Percentiles rank a stretch among this genome's conserved stretches.
Conservation (phyloP, 2,888 invertebrate genomes). For the Acanthococcus lagerstroemiae region DNA sequence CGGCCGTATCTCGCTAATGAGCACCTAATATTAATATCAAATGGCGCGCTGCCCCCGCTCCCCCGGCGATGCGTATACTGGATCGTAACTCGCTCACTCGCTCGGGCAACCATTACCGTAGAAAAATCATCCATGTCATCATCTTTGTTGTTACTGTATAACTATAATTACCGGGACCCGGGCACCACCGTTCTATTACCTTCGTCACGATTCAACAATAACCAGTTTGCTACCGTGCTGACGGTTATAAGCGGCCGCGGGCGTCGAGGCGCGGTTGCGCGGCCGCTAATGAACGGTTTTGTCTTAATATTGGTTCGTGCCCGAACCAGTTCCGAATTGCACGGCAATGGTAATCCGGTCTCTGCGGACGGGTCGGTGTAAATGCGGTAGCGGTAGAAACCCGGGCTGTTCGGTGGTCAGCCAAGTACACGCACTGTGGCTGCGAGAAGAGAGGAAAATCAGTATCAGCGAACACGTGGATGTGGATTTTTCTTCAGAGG, state of each 20-base stretch:
- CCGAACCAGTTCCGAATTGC: too few species aligned
- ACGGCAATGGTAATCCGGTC: too few species aligned
- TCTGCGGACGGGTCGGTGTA: too few species aligned
- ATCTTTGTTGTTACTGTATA: slow-evolving; percentile 28
- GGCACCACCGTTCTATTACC: slow-evolving; percentile 24
- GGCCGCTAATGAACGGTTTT: slow-evolving; percentile 27
- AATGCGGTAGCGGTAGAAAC: too few species aligned
- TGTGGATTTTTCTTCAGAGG: too few species aligned
- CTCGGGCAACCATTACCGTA: not conserved
- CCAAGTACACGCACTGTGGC: too few species aligned
- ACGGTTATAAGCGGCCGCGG: slow-evolving; percentile 11
- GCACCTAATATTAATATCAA: slow-evolving; percentile 19
- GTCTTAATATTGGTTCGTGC: slow-evolving; percentile 23
- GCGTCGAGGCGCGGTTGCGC: slow-evolving; percentile 6
- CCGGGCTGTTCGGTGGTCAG: too few species aligned
- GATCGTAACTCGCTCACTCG: too few species aligned
- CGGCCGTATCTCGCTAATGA: slow-evolving; percentile 7
- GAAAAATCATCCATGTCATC: slow-evolving; percentile 26
- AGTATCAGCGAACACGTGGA: too few species aligned
- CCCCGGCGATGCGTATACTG: too few species aligned
- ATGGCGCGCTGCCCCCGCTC: not conserved
- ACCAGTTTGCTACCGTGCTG: slow-evolving; percentile 29
- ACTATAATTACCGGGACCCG: slow-evolving; percentile 12
- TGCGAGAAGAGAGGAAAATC: too few species aligned
- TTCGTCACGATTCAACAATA: slow-evolving; percentile 26